Percentiles rank a stretch among this genome's conserved stretches.
Conservation (phyloP, 2,113 vertebrate species). For the Pseudorasbora parva region DNA sequence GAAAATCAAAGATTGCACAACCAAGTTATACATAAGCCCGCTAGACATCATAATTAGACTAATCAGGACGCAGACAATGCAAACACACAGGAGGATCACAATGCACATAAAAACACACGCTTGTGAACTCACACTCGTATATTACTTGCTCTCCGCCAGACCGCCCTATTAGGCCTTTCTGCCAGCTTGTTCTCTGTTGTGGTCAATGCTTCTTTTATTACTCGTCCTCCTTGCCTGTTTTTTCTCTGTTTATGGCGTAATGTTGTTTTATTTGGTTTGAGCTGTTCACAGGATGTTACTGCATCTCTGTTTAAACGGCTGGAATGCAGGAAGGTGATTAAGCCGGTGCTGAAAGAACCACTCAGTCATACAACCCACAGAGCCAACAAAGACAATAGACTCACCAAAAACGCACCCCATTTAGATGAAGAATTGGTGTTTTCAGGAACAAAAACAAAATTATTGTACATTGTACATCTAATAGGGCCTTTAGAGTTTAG, state of each 20-base stretch:
- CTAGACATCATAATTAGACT: slow-evolving; percentile 8
- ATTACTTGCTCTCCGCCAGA: slow-evolving; percentile 23
- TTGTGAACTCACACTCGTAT: slow-evolving; percentile 15
- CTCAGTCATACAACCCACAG: slow-evolving; percentile 28
- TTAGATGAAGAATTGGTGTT: slow-evolving; percentile 38
- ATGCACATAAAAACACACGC: slow-evolving; percentile 25
- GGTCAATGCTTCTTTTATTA: slow-evolving; percentile 45
- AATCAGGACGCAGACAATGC: neutral
- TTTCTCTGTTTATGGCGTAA: slow-evolving; percentile 38
- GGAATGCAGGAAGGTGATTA: slow-evolving; percentile 46
- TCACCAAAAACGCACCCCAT: slow-evolving; percentile 28
- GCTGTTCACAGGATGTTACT: slow-evolving; percentile 49
- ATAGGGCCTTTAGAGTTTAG: slow-evolving; percentile 20
- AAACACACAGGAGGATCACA: neutral
- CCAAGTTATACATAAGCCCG: neutral
- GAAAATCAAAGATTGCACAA: slow-evolving; percentile 7
- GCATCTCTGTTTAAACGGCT: slow-evolving; percentile 45
- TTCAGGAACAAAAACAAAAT: slow-evolving; percentile 37
- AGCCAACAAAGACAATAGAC: slow-evolving; percentile 44
- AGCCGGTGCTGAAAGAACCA: slow-evolving; percentile 26
- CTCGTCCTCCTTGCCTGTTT: slow-evolving; percentile 28
- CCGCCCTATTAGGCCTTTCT: slow-evolving; percentile 17
- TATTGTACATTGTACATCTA: slow-evolving; percentile 19
- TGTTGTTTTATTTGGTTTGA: slow-evolving; percentile 44
- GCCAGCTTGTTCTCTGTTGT: slow-evolving; percentile 51